Conservation (phyloP, 2,797 vertebrate genomes). For the Leptoclinus maculatus region DNA sequence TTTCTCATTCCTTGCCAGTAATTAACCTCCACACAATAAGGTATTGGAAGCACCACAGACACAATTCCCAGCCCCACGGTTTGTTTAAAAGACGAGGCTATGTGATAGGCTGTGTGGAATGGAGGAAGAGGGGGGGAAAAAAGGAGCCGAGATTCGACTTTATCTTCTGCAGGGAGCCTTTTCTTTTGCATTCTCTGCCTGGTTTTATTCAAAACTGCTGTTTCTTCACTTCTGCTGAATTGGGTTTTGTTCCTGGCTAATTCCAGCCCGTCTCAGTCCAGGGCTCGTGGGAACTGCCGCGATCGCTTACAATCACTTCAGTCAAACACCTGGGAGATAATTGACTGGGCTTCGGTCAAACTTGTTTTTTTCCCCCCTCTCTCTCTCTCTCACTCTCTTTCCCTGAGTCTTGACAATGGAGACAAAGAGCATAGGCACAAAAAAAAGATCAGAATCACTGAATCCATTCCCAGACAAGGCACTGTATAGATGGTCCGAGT, state of each 20-base stretch:
- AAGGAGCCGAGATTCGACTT: constrained; percentile 80
- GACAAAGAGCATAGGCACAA: constrained; percentile 80
- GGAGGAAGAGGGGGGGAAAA: constrained; percentile 54
- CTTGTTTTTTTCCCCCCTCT: constrained; percentile 70
- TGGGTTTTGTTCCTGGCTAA: constrained; percentile 85
- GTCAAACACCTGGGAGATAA: constrained; percentile 89
- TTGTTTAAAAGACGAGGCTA: constrained; percentile 82
- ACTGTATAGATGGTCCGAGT: constrained; percentile 76
- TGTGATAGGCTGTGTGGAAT: constrained; percentile 78
- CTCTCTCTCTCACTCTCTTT: constrained; percentile 63
- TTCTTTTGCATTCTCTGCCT: constrained; percentile 80
- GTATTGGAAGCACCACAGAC: constrained; percentile 84
- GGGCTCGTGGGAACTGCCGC: constrained; percentile 81
- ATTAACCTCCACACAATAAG: constrained; percentile 88
- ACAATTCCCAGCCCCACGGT: constrained; percentile 81
- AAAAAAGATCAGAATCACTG: constrained; percentile 83
- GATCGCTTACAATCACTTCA: constrained; percentile 86
- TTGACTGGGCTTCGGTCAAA: constrained; percentile 85
- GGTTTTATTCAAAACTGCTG: constrained; percentile 87
- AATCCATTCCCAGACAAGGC: constrained; percentile 81
- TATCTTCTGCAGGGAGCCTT: constrained; percentile 80
- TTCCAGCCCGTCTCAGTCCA: constrained; percentile 82
- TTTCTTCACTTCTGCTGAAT: constrained; percentile 88
- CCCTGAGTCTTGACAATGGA: constrained; percentile 83
- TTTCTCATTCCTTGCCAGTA: constrained; percentile 88